Evolutionary conservation across 2,888 invertebrate genomes (phyloP), one percentile per base, ranked within the genome.

Genomic region (Caenorhabditis wallacei): DNA sequence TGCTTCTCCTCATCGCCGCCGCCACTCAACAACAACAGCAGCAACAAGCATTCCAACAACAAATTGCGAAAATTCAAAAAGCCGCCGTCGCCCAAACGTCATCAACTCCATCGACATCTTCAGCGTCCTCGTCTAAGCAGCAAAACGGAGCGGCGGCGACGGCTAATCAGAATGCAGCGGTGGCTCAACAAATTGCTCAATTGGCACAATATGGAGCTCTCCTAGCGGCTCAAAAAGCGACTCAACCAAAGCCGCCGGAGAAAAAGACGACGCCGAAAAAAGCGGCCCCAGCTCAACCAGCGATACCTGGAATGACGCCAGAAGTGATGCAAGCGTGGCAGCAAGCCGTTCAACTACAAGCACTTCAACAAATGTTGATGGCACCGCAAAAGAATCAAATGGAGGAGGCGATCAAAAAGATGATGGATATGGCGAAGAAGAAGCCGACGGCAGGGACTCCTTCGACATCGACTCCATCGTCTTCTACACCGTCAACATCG

Each of bases 1-100:
- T 86, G 26, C 26, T 86, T 18, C 72, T 83, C 8, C 61, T 86
- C n/a, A 35, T 86, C 22, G 84, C 83, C 26, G 84, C 84, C 26
- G 84, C 84, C 11, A 71, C 80, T 24, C 74, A 75, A 30, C 83
- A 76, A 30, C 82, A 80, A 35, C 75, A 71, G 40, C 79, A 74
- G 18, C 53, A 54, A 54, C 24, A 22, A 16, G 69, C 69, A 10
- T 16, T 54, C 16, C 63, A 61, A 40, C 68, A 57, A 24, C 59
- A 64, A 35, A 16, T 71, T 5, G 59, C 72, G 10, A 53, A 64
- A 35, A 26, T 61, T 18, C 71, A 72, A 54, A 68, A 66, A 30
- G 64, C 63, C 0, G 22, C 30, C n/a, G n/a, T n/a, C 13, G 54
- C 53, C 2, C 20, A 37, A 24, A 40, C 48, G 11, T 37, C 51